A percentile compares a stretch with the other conserved stretches of the same genome.
These are phyloP conservation scores for Perognathus longimembris DNA, from an alignment of 2,113 vertebrate species.

Conservation along the genomic window DNA sequence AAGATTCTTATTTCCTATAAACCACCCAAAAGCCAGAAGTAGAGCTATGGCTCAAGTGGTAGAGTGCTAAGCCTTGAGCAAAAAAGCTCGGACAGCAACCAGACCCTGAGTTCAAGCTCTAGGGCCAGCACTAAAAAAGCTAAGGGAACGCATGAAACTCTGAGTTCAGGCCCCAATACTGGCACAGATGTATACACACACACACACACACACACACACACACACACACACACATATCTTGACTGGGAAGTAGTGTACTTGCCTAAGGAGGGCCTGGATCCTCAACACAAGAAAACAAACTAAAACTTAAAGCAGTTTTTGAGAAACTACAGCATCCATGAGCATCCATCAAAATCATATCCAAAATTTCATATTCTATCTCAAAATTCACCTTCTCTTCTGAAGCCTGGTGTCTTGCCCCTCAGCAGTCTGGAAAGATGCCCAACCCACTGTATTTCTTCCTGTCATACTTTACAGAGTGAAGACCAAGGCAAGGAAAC, in stretches of 20 bases:
- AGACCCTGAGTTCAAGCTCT: too few species aligned
- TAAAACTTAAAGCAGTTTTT: background rate
- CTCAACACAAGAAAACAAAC: too few species aligned
- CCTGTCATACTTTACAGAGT: background rate
- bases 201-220: too few species aligned
- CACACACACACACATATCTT: too few species aligned
- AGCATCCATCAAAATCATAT: background rate
- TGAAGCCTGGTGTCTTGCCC: background rate
- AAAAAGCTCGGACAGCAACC: too few species aligned
- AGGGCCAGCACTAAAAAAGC: too few species aligned
- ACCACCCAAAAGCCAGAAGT: too few species aligned
- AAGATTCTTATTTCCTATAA: too few species aligned
- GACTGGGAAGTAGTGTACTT: too few species aligned
- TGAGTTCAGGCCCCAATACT: background rate
- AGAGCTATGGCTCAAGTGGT: too few species aligned
- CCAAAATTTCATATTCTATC: background rate
- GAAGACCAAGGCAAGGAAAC: background rate
- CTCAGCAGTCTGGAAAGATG: background rate
- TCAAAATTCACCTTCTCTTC: conserved; percentile 2
- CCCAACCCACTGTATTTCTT: background rate
- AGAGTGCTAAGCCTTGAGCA: too few species aligned
- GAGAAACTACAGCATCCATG: background rate
- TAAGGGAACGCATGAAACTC: background rate
- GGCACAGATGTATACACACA: too few species aligned
- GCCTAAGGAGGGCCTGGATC: background rate